phyloP scores from a whole-genome alignment of 30 jellyfish, hydroid and myxozoan genomes.

The Hydractinia echinata region DNA sequence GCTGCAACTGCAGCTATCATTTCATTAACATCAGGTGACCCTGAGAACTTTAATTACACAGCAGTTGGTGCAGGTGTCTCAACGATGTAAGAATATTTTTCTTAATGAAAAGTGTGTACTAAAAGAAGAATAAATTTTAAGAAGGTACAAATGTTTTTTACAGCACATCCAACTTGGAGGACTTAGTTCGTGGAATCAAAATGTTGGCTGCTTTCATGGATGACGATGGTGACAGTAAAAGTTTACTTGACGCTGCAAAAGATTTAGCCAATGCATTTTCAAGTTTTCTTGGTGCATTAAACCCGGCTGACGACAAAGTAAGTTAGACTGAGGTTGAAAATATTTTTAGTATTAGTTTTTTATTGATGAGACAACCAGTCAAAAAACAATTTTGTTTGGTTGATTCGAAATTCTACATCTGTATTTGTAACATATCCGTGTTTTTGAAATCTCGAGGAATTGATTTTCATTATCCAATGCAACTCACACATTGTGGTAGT shows the following conservation, averaged over 20 bases:
- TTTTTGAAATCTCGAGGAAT: too few relatives aligned
- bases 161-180: conserved; percentile 75
- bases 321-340: neutral
- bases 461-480: too few relatives aligned
- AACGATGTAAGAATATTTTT: conserved; percentile 64
- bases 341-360: neutral
- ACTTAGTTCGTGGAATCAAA: conserved; percentile 67
- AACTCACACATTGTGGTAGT: too few relatives aligned
- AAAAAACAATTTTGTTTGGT: too few relatives aligned
- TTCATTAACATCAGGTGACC: conserved; percentile 91
- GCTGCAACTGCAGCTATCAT: conserved; percentile 98
- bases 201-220: conserved; percentile 87
- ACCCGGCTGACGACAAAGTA: conserved; percentile 74
- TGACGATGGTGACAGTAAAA: conserved; percentile 53
- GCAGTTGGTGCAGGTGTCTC: conserved; percentile 98
- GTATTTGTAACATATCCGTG: too few relatives aligned
- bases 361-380: neutral
- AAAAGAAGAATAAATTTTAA: neutral
- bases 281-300: conserved; percentile 52
- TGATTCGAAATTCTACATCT: too few relatives aligned
- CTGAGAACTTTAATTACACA: conserved; percentile 82
- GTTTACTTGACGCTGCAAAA: conserved; percentile 69
- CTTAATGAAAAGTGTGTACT: too few relatives aligned
- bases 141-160: neutral
- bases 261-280: conserved; percentile 67